A percentile compares a stretch with the other conserved stretches of the same genome.
These are phyloP conservation scores for Epistrophe grossulariae DNA, from an alignment of 2,888 invertebrate genomes.

Conservation along the genomic window DNA sequence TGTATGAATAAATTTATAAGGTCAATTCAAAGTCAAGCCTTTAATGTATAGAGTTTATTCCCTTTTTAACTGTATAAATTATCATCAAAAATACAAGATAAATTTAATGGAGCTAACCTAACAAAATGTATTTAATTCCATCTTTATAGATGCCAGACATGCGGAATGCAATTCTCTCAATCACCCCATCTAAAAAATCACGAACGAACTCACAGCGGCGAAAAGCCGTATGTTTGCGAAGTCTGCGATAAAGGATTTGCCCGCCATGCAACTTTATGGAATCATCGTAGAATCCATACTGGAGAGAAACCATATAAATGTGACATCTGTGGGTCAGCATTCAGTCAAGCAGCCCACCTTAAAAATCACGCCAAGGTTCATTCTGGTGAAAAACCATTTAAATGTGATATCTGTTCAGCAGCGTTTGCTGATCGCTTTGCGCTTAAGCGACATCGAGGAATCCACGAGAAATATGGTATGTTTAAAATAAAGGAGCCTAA, in stretches of 20 bases:
- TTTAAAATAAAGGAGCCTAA: neutral
- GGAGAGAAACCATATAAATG: constrained; percentile 88
- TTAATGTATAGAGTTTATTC: too few species aligned
- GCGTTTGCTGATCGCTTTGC: constrained; percentile 95
- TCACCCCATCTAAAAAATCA: constrained; percentile 95
- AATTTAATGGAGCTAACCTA: too few species aligned
- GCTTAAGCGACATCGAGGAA: constrained; percentile 92
- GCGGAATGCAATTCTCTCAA: constrained; percentile 96
- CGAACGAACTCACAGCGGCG: constrained; percentile 94
- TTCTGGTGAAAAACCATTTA: constrained; percentile 92
- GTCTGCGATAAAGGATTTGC: constrained; percentile 95
- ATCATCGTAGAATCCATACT: constrained; percentile 94
- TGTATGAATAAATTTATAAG: too few species aligned
- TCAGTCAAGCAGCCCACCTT: constrained; percentile 94
- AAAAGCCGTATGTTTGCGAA: constrained; percentile 94
- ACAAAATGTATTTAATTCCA: neutral
- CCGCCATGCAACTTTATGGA: constrained; percentile 94
- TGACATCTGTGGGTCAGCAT: constrained; percentile 94
- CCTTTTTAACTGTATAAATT: too few species aligned
- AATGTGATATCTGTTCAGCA: constrained; percentile 93
- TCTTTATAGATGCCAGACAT: constrained; percentile 89
- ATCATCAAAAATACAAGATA: too few species aligned
- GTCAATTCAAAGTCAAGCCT: too few species aligned
- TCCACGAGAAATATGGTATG: constrained; percentile 93
- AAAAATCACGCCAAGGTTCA: constrained; percentile 95